These are phyloP conservation scores for Sarcophaga bullata DNA, from an alignment of 1,140 invertebrate genomes.

Conservation along the genomic window DNA sequence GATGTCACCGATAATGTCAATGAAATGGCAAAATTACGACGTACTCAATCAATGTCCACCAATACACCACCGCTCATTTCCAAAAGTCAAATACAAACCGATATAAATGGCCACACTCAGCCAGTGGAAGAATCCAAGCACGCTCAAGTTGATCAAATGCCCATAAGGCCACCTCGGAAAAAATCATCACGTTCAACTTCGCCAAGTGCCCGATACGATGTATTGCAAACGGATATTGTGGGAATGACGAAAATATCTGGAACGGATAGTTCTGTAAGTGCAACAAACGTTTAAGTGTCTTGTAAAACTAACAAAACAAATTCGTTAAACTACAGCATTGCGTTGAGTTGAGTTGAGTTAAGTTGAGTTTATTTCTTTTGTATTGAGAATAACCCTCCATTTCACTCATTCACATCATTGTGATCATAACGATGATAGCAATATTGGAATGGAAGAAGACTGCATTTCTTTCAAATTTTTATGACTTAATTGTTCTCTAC, in stretches of 20 bases:
- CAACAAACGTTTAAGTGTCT: constrained; percentile 52
- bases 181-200: constrained; percentile 61
- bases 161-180: constrained; percentile 57
- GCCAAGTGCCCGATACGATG: constrained; percentile 45
- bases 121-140: not conserved
- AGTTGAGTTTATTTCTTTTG: too few relatives aligned
- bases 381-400: not conserved
- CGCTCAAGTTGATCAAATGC: constrained; percentile 43
- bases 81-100: not conserved
- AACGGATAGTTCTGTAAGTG: constrained; percentile 41
- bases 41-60: constrained; percentile 55
- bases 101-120: not conserved
- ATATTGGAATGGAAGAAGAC: not conserved
- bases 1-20: constrained; percentile 42
- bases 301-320: too few relatives aligned
- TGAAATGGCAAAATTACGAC: constrained; percentile 1
- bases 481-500: not conserved
- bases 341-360: too few relatives aligned
- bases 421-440: not conserved
- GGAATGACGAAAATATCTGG: not conserved
- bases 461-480: not conserved
- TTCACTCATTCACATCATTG: not conserved
- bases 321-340: too few relatives aligned
- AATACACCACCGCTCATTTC: constrained; percentile 58
- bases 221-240: constrained; percentile 42